phyloP scores from a whole-genome alignment of 2,797 vertebrate genomes.

The Amniataba percoides region DNA sequence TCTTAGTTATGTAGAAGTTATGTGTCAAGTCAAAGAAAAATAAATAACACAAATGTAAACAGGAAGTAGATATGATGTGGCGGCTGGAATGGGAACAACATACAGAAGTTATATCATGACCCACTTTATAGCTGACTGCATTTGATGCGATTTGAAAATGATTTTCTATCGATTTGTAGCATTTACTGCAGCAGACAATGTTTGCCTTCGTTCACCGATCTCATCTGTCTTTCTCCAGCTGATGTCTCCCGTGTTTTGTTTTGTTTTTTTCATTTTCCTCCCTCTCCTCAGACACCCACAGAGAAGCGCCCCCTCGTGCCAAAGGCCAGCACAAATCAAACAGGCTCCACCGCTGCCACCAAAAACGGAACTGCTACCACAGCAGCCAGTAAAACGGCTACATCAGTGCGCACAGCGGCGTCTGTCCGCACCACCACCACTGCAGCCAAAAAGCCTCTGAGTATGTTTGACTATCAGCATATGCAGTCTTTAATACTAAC shows the following conservation, averaged over 20 bases:
- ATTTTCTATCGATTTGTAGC: not conserved
- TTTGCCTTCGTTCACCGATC: not conserved
- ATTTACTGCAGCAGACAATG: not conserved
- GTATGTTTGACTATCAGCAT: slow-evolving; percentile 72
- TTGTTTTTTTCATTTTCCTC: not conserved
- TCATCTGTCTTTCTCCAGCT: not conserved
- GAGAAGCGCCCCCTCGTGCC: slow-evolving; percentile 88
- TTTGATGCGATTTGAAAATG: not conserved
- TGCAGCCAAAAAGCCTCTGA: slow-evolving; percentile 85
- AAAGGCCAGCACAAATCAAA: slow-evolving; percentile 77
- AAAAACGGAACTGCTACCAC: slow-evolving; percentile 80
- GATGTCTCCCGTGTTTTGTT: not conserved
- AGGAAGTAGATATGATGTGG: no score
- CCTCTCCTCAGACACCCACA: slow-evolving; percentile 59
- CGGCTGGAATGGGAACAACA: not conserved
- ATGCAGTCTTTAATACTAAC: not conserved
- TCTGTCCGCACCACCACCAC: slow-evolving; percentile 68
- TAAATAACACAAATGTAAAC: no score
- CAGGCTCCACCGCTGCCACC: slow-evolving; percentile 60
- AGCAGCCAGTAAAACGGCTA: slow-evolving; percentile 67
- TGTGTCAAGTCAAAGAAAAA: no score
- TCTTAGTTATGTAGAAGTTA: no score
- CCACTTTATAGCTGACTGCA: not conserved
- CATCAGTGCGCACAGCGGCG: slow-evolving; percentile 60
- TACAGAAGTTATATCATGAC: slow-evolving; percentile 1